Conservation (phyloP, 2,888 invertebrate species). For the Pammene fasciana region DNA sequence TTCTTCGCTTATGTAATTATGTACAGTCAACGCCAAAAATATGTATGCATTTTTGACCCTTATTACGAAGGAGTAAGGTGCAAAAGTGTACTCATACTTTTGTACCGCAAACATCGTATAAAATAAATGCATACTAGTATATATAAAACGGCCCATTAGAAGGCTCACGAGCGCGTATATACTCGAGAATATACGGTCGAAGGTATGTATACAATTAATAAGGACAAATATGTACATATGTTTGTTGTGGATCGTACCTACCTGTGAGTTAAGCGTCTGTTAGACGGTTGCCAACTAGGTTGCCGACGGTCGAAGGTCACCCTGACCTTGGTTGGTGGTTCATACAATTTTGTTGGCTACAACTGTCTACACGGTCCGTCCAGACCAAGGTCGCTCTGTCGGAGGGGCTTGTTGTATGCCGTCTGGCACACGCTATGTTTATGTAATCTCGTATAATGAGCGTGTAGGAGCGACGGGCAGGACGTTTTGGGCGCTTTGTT, state of each 20-base stretch:
- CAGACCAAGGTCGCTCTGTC: too few relatives aligned
- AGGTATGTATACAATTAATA: background rate
- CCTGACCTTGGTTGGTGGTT: too few relatives aligned
- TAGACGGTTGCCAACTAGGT: too few relatives aligned
- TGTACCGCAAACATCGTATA: background rate
- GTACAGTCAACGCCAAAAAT: too few relatives aligned
- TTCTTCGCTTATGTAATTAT: background rate
- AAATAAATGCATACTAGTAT: background rate
- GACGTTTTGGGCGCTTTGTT: background rate
- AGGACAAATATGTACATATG: background rate
- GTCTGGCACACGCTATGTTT: too few relatives aligned
- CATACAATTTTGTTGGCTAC: too few relatives aligned
- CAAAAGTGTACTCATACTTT: background rate
- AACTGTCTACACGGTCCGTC: too few relatives aligned
- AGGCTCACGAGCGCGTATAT: background rate
- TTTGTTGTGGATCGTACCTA: background rate
- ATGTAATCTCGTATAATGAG: conserved; percentile 7
- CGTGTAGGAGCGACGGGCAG: background rate
- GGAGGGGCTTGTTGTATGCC: too few relatives aligned
- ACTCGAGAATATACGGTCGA: background rate
- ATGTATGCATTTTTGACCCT: too few relatives aligned
- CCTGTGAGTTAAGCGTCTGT: too few relatives aligned
- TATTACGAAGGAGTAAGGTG: too few relatives aligned
- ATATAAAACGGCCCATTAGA: background rate
- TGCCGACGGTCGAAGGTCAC: too few relatives aligned